phyloP scores from a whole-genome alignment of 2,797 vertebrate genomes.

The Helicolenus hilgendorfi region DNA sequence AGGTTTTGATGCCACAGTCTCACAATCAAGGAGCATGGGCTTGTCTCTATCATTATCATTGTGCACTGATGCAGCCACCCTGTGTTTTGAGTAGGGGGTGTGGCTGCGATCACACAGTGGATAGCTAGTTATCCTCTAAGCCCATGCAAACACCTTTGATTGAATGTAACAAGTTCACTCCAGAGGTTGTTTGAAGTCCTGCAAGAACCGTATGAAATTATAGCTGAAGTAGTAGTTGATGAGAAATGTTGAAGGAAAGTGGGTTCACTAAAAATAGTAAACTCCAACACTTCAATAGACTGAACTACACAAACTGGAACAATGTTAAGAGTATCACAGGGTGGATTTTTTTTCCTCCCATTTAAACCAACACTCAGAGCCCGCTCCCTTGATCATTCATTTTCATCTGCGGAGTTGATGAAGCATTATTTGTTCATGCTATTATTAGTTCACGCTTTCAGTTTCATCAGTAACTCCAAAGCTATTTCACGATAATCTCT shows the following conservation, averaged over 20 bases:
- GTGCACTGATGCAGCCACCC: background rate
- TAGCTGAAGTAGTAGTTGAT: background rate
- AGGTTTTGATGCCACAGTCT: background rate
- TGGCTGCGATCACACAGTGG: slow-evolving; percentile 35
- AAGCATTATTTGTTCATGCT: slow-evolving; percentile 72
- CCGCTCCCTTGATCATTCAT: slow-evolving; percentile 62
- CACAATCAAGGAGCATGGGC: background rate
- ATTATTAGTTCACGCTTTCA: slow-evolving; percentile 75
- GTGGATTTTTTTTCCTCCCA: background rate
- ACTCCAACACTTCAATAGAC: background rate
- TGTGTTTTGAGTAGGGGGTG: slow-evolving; percentile 2
- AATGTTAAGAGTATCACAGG: slow-evolving; percentile 2
- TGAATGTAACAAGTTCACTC: slow-evolving; percentile 42
- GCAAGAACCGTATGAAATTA: slow-evolving; percentile 10
- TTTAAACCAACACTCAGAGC: slow-evolving; percentile 41
- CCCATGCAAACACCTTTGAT: slow-evolving; percentile 52
- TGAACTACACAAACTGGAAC: background rate
- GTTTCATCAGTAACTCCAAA: slow-evolving; percentile 71
- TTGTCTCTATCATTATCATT: background rate
- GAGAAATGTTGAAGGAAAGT: background rate
- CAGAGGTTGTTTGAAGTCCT: slow-evolving; percentile 19
- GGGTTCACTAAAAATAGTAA: slow-evolving; percentile 21
- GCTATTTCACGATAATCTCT: slow-evolving; percentile 74
- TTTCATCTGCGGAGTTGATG: slow-evolving; percentile 57
- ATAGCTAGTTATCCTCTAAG: background rate